Evolutionary conservation across 53 echinoderm and acorn worm species (phyloP).

Genomic region (Temnopleurus reevesii): DNA sequence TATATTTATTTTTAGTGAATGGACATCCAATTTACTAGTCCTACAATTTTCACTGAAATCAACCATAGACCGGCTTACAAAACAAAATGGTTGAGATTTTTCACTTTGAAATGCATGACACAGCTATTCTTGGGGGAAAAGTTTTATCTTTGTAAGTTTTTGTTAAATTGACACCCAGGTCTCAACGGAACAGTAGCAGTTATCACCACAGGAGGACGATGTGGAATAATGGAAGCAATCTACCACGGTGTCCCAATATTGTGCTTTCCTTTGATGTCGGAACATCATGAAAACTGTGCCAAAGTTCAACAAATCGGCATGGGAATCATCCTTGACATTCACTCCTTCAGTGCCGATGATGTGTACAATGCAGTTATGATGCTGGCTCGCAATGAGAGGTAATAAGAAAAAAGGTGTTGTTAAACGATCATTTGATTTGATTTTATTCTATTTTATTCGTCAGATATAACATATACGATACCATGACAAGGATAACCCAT

Average conservation of each 20-base stretch:
- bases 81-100: too few relatives aligned
- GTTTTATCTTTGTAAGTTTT: neutral
- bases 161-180: neutral
- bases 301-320: slow-evolving; percentile 46
- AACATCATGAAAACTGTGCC: slow-evolving; percentile 58
- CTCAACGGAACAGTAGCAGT: slow-evolving; percentile 32
- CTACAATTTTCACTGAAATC: too few relatives aligned
- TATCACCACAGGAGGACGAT: slow-evolving; percentile 59
- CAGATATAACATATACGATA: too few relatives aligned
- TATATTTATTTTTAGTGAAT: too few relatives aligned
- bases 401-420: too few relatives aligned
- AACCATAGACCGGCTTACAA: too few relatives aligned
- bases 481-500: too few relatives aligned
- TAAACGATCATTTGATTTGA: too few relatives aligned
- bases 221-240: slow-evolving; percentile 56
- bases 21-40: too few relatives aligned
- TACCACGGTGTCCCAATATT: slow-evolving; percentile 58
- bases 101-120: too few relatives aligned
- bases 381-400: slow-evolving; percentile 27
- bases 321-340: slow-evolving; percentile 39
- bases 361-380: slow-evolving; percentile 44
- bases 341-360: slow-evolving; percentile 11
- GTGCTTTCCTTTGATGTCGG: slow-evolving; percentile 46
- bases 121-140: neutral
- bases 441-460: too few relatives aligned